Evolutionary conservation across 2,113 vertebrate genomes (phyloP), one percentile per base, ranked within the genome.

Genomic region (Nothobranchius kuhntae): DNA sequence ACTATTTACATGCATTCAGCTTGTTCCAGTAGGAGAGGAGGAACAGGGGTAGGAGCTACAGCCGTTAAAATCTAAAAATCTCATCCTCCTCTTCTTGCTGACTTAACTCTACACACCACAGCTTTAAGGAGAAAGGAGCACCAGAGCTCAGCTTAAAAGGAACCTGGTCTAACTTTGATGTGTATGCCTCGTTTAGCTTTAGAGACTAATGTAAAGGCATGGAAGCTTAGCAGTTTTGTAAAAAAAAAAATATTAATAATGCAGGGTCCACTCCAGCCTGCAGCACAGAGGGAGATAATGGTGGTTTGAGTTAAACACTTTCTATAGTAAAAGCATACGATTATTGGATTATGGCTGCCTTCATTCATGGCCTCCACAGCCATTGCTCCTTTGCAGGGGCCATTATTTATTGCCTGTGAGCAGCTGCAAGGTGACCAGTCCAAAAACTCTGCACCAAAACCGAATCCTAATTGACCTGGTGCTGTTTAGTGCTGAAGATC

Each of bases 361-460:
- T 36, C 14, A 42, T 14, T 6, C 48, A 26, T 26, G 15, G 48
- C 14, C 48, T 24, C n/a, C 48, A 24, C 2, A 42, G 13, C 4
- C 11, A 24, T 36, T 36, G 21, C 4, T 36, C 2, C 13, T 44
- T 6, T 44, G 14, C 17, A 12, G 3, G 5, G 15, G 14, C 47
- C 44, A 47, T 61, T 61, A 48, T 61, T 50, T 36, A 26, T 61
- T 15, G 26, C 58, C 58, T 15, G 42, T 40, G 26, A 46, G 44
- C 59, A 11, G 44, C 45, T n/a, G 14, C 21, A 30, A 15, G 44
- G 44, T 44, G 50, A 50, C 35, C 26, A 50, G 13, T 26, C n/a
- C 44, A 61, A 4, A 6, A 46, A 12, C 6, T 1, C 42, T 21
- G 21, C 21, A 21, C 21, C 6, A 9, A 13, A 15, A 14, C 53